phyloP scores from a whole-genome alignment of 2,113 vertebrate species.

The Salvelinus alpinus region DNA sequence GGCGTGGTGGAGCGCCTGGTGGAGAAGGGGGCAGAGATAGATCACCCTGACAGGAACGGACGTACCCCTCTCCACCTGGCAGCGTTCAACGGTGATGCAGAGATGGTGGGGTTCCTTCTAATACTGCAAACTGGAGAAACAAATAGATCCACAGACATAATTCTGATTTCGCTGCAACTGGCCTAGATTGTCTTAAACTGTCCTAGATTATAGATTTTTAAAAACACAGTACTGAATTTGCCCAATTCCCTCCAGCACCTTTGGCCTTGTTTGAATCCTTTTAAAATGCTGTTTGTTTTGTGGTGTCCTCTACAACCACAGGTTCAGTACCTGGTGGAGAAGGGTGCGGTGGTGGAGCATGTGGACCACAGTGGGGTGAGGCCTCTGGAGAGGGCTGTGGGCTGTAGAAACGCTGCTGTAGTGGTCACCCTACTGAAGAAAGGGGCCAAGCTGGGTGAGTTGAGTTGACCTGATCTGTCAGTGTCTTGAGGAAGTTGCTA shows the following conservation, averaged over 20 bases:
- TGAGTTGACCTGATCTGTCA: neutral
- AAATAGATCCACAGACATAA: too few relatives aligned
- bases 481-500: neutral
- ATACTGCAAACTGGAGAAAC: neutral
- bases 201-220: too few relatives aligned
- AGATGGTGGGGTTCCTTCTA: constrained; percentile 80
- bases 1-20: constrained; percentile 83
- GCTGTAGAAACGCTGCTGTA: constrained; percentile 88
- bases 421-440: constrained; percentile 90
- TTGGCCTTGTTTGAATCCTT: too few relatives aligned
- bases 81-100: constrained; percentile 92
- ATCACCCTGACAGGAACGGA: constrained; percentile 90
- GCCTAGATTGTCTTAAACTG: too few relatives aligned
- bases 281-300: neutral
- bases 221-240: too few relatives aligned
- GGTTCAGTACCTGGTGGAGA: constrained; percentile 93
- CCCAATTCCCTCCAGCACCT: too few relatives aligned
- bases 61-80: constrained; percentile 92
- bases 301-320: constrained; percentile 43
- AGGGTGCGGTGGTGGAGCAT: constrained; percentile 88
- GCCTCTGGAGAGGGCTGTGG: constrained; percentile 83
- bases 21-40: constrained; percentile 85
- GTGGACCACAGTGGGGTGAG: constrained; percentile 87
- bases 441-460: constrained; percentile 88
- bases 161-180: too few relatives aligned